phyloP scores from a whole-genome alignment of 2,888 invertebrate species.

The Eueremaeus valkanovi region DNA sequence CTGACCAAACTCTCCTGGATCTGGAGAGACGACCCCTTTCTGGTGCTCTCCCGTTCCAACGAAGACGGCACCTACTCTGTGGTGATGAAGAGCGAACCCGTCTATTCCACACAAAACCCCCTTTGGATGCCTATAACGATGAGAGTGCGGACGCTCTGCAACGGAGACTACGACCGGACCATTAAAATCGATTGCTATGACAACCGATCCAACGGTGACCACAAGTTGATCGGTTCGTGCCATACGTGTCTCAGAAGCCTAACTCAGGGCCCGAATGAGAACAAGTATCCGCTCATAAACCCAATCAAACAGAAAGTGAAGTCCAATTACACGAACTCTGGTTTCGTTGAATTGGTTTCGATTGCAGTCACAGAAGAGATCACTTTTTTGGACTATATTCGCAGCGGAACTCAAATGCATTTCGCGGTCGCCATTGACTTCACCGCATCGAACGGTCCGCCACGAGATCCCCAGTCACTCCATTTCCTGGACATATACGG shows the following conservation, averaged over 20 bases:
- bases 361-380: slow-evolving; percentile 50
- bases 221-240: slow-evolving; percentile 38
- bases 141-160: slow-evolving; percentile 56
- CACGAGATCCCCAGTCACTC: slow-evolving; percentile 52
- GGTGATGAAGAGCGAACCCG: slow-evolving; percentile 58
- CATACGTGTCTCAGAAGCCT: slow-evolving; percentile 39
- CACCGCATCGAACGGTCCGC: slow-evolving; percentile 56
- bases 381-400: slow-evolving; percentile 60
- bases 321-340: slow-evolving; percentile 41
- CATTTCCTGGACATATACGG: slow-evolving; percentile 51
- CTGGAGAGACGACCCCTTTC: slow-evolving; percentile 32
- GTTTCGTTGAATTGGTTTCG: slow-evolving; percentile 50
- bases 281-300: slow-evolving; percentile 2
- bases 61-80: slow-evolving; percentile 55
- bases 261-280: slow-evolving; percentile 16
- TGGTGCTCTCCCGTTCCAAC: slow-evolving; percentile 50
- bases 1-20: slow-evolving; percentile 35
- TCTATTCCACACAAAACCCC: slow-evolving; percentile 58
- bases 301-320: slow-evolving; percentile 29
- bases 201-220: slow-evolving; percentile 34
- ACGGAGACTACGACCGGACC: slow-evolving; percentile 57
- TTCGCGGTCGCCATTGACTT: slow-evolving; percentile 56
- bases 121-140: slow-evolving; percentile 57
- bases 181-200: slow-evolving; percentile 56
- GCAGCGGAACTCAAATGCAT: slow-evolving; percentile 57